These are phyloP conservation scores for Crematogaster levior DNA, from an alignment of 2,888 invertebrate genomes.

Conservation along the genomic window DNA sequence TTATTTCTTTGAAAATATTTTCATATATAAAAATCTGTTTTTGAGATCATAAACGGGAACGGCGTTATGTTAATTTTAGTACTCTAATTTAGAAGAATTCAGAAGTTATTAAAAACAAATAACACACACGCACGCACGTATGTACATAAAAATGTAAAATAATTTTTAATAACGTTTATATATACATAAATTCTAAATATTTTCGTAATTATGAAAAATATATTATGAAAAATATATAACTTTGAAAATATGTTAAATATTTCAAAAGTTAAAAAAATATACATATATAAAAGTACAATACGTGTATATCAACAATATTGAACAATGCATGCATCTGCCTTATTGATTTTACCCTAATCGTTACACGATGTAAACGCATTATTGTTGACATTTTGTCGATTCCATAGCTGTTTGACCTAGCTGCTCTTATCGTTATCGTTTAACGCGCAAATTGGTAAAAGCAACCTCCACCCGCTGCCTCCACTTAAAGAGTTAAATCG, in stretches of 20 bases:
- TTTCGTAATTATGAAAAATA: not conserved
- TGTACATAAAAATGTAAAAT: no score
- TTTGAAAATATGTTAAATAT: not conserved
- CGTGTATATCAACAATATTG: not conserved
- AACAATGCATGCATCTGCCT: not conserved
- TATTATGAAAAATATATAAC: not conserved
- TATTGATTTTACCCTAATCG: not conserved
- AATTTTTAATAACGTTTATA: not conserved
- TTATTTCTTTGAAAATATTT: not conserved
- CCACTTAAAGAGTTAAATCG: conserved; percentile 46
- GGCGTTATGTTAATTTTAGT: not conserved
- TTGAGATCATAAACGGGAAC: not conserved
- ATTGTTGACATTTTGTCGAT: conserved; percentile 17
- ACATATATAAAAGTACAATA: not conserved
- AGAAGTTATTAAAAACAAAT: not conserved
- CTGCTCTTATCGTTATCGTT: conserved; percentile 44
- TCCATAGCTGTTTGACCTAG: not conserved
- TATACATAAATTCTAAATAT: not conserved
- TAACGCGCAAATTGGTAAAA: conserved; percentile 47
- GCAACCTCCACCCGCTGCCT: conserved; percentile 15
- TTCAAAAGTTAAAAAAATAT: not conserved
- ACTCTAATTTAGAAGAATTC: conserved; percentile 11
- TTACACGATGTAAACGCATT: conserved; percentile 31
- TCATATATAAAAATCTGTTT: not conserved
- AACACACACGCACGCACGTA: no score